Evolutionary conservation across 2,113 vertebrate species (phyloP).

Genomic region (Peucedramus taeniatus): DNA sequence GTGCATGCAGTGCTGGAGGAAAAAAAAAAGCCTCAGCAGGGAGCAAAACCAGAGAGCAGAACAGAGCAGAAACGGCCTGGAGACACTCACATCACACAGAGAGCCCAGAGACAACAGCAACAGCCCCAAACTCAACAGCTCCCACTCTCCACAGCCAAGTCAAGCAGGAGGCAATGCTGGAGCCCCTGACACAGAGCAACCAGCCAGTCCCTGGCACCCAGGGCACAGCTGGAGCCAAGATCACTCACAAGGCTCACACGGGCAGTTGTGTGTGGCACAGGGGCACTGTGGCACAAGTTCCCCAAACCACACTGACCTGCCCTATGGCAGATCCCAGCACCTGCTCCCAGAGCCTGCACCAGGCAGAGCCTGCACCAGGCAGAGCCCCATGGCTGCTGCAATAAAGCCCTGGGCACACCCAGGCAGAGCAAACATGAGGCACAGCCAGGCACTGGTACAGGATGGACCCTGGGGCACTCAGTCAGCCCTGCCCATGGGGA

Average conservation of each 20-base stretch:
- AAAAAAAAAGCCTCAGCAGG: not conserved
- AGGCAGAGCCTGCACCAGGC: not conserved
- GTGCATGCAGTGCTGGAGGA: not conserved
- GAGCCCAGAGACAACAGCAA: not conserved
- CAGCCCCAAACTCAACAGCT: not conserved
- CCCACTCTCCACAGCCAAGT: not conserved
- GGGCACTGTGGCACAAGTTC: accelerated
- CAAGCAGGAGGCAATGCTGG: not conserved
- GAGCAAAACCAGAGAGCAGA: not conserved
- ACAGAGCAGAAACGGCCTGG: not conserved
- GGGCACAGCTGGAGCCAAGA: not conserved
- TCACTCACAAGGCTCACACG: not conserved
- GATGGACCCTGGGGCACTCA: not conserved
- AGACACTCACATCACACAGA: not conserved
- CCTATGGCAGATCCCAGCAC: accelerated
- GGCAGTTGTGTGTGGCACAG: accelerated
- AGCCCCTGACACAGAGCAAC: not conserved
- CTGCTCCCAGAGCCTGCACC: not conserved
- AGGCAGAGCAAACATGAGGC: slow-evolving; percentile 5
- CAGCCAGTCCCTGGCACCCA: not conserved
- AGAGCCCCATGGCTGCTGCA: not conserved
- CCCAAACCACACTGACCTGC: accelerated
- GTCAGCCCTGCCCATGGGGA: not conserved
- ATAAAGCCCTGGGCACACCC: not conserved
- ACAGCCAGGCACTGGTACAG: not conserved